Base-by-base conservation (phyloP, 2,888 invertebrate species). In the Dolichomitus sp. region DNA sequence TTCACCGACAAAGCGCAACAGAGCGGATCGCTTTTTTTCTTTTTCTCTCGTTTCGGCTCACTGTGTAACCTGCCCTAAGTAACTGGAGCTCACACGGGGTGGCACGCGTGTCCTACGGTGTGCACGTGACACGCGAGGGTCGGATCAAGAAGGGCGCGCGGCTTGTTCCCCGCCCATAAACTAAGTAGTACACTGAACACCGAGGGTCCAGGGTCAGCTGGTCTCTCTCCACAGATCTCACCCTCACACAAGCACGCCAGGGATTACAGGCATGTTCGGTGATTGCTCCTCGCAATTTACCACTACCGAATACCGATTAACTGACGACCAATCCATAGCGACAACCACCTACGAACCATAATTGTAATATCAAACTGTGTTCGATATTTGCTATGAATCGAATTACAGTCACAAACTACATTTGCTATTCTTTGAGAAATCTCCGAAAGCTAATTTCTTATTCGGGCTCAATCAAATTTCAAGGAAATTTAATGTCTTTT, bases 211-310 rank as follows among this genome's bases (percentile, higher is more conserved):
- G 73, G 77, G 61, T 78, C 66, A 73, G 79, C 42, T 66, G 37
- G 54, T 14, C 70, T 45, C 68, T 48, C 61, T 48, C 63, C 69
- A 14, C 54, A 4, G 27, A 19, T 3, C 11, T 57, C 59, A 61
- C 45, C 27, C 45, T 48, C 75, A 79, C 63, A 57, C 70, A 30
- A 65, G 69, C 82, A 85, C 87, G 83, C 81, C 84, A 86, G 89
- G 91, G 92, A 92, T 92, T 92, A 92, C 89, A 89, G 86, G 81
- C 86, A 61, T 86, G 33, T 30, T 89, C 89, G 88, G 91, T 92
- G 91, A 92, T 92, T 92, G 90, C 91, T 88, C 88, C 87, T 88
- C 87, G 91, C 91, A 92, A 92, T 92, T 91, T 91, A 90, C 88
- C 87, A 88, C 75, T 37, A 76, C 88, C 84, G 89, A 91, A 90